Percentiles rank a stretch among this genome's conserved stretches.
phyloP scores from a whole-genome alignment of 2,113 vertebrate genomes.

The Suricata suricatta region DNA sequence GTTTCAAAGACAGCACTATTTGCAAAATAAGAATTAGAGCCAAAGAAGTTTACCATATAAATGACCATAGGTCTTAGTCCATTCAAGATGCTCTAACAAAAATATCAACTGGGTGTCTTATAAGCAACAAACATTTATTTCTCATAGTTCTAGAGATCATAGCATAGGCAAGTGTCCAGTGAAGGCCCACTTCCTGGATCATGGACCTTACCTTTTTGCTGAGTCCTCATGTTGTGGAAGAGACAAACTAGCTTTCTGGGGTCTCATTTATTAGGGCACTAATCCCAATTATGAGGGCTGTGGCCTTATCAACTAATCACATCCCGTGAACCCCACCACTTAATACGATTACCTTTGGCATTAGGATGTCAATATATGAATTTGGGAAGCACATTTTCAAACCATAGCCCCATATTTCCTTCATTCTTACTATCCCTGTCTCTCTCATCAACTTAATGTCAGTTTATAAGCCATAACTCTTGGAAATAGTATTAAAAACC shows the following conservation, averaged over 20 bases:
- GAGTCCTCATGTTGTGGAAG: background rate
- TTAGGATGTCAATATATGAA: background rate
- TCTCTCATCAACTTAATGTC: background rate
- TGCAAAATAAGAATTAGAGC: constrained; percentile 22
- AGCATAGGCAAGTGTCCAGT: background rate
- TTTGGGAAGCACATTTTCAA: background rate
- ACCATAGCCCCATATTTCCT: background rate
- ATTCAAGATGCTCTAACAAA: background rate
- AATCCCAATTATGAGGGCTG: background rate
- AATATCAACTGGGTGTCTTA: background rate
- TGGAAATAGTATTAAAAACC: background rate
- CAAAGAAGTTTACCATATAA: background rate
- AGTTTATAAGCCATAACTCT: background rate
- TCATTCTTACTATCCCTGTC: background rate
- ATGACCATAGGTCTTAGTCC: background rate
- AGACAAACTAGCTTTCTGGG: background rate
- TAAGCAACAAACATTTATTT: background rate
- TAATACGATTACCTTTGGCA: background rate
- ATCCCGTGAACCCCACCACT: background rate
- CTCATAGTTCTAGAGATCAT: background rate
- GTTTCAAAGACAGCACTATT: background rate
- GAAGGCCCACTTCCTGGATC: background rate
- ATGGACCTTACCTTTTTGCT: background rate
- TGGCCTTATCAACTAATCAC: background rate
- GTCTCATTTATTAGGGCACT: background rate